Evolutionary conservation across 2,888 invertebrate species (phyloP).

Genomic region (Calameuta idolon): DNA sequence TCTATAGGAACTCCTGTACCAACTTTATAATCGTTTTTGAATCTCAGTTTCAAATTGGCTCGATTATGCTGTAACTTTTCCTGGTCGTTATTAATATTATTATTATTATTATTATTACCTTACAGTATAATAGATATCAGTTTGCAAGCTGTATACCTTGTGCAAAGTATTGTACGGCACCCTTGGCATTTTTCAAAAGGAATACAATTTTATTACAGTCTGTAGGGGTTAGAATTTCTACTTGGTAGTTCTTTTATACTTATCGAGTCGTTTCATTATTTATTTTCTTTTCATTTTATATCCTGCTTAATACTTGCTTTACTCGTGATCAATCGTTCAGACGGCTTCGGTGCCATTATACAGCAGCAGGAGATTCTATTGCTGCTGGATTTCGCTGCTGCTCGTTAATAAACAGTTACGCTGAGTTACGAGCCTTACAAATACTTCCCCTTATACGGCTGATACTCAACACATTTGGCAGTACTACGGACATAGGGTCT

Average conservation of each 20-base stretch:
- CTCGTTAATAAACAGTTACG: neutral
- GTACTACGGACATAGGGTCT: neutral
- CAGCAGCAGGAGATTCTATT: neutral
- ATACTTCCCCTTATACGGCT: neutral
- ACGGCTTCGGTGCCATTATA: neutral
- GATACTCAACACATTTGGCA: neutral
- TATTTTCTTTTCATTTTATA: neutral
- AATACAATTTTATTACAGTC: neutral
- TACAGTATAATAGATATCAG: neutral
- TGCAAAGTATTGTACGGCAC: neutral
- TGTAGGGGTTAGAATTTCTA: neutral
- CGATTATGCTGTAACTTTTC: neutral
- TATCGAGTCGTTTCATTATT: neutral
- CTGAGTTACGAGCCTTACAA: neutral
- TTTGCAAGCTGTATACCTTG: neutral
- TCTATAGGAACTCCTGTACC: neutral
- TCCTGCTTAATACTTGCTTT: neutral
- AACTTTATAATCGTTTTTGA: constrained; percentile 31
- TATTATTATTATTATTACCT: neutral
- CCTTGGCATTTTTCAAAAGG: neutral
- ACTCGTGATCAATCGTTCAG: neutral
- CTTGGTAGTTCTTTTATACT: neutral
- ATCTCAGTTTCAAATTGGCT: constrained; percentile 3
- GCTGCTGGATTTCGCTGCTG: neutral
- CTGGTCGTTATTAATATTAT: neutral